Evolutionary conservation across 2,113 vertebrate genomes (phyloP).

Genomic region (Megaceryle maxima): DNA sequence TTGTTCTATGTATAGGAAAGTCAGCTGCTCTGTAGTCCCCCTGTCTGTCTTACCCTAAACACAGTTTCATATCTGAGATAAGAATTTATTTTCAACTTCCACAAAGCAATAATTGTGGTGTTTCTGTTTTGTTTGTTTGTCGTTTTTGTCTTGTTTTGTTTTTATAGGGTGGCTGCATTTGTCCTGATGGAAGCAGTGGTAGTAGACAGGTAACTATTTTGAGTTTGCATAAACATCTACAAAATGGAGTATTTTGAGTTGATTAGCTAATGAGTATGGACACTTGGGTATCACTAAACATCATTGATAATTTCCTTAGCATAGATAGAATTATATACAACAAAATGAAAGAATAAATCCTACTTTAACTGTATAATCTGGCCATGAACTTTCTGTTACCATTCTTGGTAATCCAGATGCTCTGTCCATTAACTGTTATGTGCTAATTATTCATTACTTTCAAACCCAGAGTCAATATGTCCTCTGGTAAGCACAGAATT

Average conservation of each 20-base stretch:
- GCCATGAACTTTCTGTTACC: neutral
- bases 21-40: neutral
- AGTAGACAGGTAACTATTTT: constrained; percentile 32
- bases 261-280: neutral
- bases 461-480: neutral
- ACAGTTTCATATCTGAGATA: neutral
- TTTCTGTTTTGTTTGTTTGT: neutral
- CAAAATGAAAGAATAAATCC: neutral
- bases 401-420: neutral
- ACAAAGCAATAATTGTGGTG: neutral
- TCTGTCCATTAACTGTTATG: neutral
- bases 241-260: neutral
- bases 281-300: neutral
- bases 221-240: neutral
- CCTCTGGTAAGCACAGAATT: neutral
- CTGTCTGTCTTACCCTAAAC: neutral
- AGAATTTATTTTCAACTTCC: neutral
- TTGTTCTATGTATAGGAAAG: neutral
- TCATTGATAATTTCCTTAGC: neutral
- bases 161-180: constrained; percentile 53
- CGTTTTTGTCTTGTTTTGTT: neutral
- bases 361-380: neutral
- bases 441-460: neutral
- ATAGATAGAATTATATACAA: neutral
- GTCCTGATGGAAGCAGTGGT: constrained; percentile 61